Evolutionary conservation across 2,888 invertebrate species (phyloP), one percentile per base, ranked within the genome.

Genomic region (Brachyptera putata): DNA sequence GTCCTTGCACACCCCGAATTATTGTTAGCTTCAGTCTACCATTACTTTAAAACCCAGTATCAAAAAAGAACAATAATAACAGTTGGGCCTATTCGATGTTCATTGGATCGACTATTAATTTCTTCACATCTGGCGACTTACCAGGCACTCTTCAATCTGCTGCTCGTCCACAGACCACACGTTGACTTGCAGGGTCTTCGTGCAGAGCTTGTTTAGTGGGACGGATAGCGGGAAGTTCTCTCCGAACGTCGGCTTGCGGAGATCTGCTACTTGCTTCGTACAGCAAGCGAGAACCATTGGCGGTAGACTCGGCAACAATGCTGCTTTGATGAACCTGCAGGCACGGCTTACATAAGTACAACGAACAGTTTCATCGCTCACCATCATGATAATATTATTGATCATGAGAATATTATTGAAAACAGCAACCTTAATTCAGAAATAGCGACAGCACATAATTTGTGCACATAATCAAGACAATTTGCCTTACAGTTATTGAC

Each of bases 141-240:
- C 95, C 82, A 94, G 82, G 74, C 93, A 94, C 75, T 92, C 91
- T 68, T 89, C 88, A 65, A 81, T 80, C 68, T 79, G 76, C 68
- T 82, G 82, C 21, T 68, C 65, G 48, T 79, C 77, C 62, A 87
- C 83, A 68, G 87, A 86, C 77, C 91, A 89, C 36, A 95, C 86
- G 71, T 92, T 92, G 63, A 96, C 85, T 77, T 95, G 95, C 64
- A 96, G 76, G 43, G 95, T 95, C 77, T 95, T 95, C 34, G 90
- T 87, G 61, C 87, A 86, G 65, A 89, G 77, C 72, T 90, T 91
- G 66, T 86, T 84, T 70, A 87, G 76, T 68, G 85, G 82, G 71
- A 92, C 84, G 70, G 84, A 80, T 73, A 93, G 81, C 69, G 85
- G 84, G 73, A 91, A 91, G 68, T 82, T 84, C 75, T 91, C 89